Evolutionary conservation across 2,797 vertebrate genomes (phyloP), one percentile per base, ranked within the genome.

Genomic region (Hemibagrus guttatus): DNA sequence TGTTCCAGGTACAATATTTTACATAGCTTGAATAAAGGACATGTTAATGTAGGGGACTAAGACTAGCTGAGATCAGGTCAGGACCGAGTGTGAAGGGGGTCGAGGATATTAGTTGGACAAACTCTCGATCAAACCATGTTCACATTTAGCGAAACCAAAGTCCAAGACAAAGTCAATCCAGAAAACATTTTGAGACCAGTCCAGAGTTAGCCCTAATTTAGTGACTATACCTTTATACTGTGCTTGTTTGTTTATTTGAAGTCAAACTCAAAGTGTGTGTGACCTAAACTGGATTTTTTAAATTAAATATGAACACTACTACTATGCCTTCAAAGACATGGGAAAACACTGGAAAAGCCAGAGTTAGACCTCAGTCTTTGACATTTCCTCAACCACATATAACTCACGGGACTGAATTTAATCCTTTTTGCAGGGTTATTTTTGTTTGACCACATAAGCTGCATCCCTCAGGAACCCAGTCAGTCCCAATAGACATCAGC

Each of bases 21-120:
- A 59, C 49, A 56, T 21, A 39, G 76, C 76, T 39, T 23, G 31
- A 79, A 79, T 79, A 35, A 59, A 79, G 76, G 54, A 23, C 52
- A 56, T 3, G 42, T 46, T 46, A 26, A 46, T 46, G n/a, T 75
- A 16, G 6, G 26, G 26, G 42, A 49, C 66, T 35, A 19, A 16
- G 66, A 69, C 31, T 39, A 9, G 8, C 17, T 3, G 17, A 69
- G 17, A 19, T 17, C 16, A 17, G 23, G 31, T 35, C 64, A 31
- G 31, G 64, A 31, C 8, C 16, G 6, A 69, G 31, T 26, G 19
- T 61, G 21, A 61, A 21, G 21, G 21, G 59, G 23, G 59, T 23
- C 17, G 56, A 58, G 56, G 56, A 16, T 19, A 58, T 39, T 39
- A 39, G 35, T 39, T 39, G 4, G 35, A 39, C 56, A 58, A 58